These are phyloP conservation scores for Drosophila imparisetae DNA, from an alignment of 2,888 invertebrate species.

Conservation along the genomic window DNA sequence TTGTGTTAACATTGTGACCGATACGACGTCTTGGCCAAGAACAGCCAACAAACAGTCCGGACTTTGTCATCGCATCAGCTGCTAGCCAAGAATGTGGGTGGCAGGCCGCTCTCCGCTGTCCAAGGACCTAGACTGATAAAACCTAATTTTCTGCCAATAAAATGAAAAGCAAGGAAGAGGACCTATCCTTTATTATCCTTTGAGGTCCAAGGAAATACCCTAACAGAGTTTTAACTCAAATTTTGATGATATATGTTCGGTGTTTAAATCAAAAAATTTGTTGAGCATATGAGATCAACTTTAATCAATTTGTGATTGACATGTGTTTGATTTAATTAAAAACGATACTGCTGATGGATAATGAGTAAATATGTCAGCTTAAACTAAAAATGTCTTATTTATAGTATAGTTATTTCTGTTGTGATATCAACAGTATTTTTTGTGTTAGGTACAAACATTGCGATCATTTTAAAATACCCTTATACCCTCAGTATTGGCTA, in stretches of 20 bases:
- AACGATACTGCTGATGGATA: background rate
- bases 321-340: background rate
- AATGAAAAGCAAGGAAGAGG: slow-evolving; percentile 39
- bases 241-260: background rate
- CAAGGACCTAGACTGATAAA: slow-evolving; percentile 51
- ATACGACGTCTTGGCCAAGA: slow-evolving; percentile 34
- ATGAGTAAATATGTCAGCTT: background rate
- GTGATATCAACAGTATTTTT: background rate
- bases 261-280: background rate
- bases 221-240: background rate
- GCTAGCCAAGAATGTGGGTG: slow-evolving; percentile 7
- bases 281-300: background rate
- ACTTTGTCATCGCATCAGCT: slow-evolving; percentile 57
- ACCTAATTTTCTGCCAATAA: slow-evolving; percentile 73
- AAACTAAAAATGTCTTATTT: background rate
- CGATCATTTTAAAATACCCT: background rate
- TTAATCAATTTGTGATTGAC: background rate
- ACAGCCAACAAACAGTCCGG: slow-evolving; percentile 32
- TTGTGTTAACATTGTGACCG: slow-evolving; percentile 49
- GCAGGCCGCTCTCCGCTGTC: slow-evolving; percentile 22
- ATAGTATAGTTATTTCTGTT: background rate
- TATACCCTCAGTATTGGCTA: slow-evolving; percentile 11
- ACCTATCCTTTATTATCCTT: background rate
- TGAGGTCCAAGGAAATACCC: background rate
- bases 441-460: too few species aligned